Percentiles rank a stretch among this genome's conserved stretches.
These are phyloP conservation scores for Darevskia mixta DNA, from an alignment of 2,797 vertebrate genomes.

Conservation along the genomic window DNA sequence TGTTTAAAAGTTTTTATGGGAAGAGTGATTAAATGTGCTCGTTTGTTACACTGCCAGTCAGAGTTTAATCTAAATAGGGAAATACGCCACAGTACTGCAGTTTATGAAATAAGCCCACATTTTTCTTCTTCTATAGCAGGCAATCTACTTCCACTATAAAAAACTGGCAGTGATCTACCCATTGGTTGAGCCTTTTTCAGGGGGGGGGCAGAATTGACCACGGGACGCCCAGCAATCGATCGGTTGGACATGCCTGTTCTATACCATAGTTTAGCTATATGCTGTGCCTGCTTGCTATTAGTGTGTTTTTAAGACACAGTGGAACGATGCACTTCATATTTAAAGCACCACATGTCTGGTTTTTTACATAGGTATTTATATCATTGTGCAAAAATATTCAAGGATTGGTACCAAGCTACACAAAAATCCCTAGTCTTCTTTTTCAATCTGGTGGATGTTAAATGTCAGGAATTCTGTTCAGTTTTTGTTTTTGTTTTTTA, in stretches of 20 bases:
- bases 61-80: conserved; percentile 60
- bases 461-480: background rate
- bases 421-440: background rate
- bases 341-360: background rate
- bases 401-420: background rate
- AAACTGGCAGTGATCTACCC: too few species aligned
- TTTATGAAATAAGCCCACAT: conserved; percentile 5
- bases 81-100: conserved; percentile 38
- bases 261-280: conserved; percentile 10
- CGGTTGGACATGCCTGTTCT: too few species aligned
- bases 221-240: too few species aligned
- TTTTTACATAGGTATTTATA: background rate
- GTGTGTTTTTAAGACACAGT: background rate
- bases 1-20: conserved; percentile 60
- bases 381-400: too few species aligned
- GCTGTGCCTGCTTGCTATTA: background rate
- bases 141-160: too few species aligned
- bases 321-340: background rate
- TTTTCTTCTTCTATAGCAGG: conserved; percentile 16
- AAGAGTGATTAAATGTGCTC: conserved; percentile 56
- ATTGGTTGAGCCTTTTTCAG: too few species aligned
- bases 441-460: background rate
- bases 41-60: conserved; percentile 57
- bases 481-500: background rate
- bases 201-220: too few species aligned